These are phyloP conservation scores for Nyctibius grandis DNA, from an alignment of 2,797 vertebrate species.

Conservation along the genomic window DNA sequence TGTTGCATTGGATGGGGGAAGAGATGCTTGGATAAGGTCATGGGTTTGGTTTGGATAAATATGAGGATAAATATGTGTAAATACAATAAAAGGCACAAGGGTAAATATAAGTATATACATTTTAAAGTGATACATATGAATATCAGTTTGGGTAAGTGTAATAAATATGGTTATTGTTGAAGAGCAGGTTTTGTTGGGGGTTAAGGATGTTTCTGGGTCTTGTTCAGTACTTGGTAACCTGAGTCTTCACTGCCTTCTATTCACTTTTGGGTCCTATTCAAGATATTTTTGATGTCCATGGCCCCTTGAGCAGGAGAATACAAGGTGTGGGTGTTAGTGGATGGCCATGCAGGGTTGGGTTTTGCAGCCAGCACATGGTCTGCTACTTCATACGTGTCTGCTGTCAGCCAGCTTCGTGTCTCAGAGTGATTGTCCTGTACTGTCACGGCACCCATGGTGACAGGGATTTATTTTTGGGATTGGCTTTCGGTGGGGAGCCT, in stretches of 20 bases:
- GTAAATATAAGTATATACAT: too few species aligned
- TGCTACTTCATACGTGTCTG: neutral
- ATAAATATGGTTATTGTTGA: neutral
- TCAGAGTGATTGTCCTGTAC: neutral
- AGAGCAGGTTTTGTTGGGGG: neutral
- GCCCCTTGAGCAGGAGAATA: rapidly evolving
- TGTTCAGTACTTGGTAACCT: neutral
- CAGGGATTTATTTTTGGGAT: neutral
- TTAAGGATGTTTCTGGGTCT: neutral
- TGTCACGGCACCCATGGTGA: rapidly evolving
- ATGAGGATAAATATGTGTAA: neutral
- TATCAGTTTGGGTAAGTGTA: neutral
- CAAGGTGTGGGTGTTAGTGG: neutral
- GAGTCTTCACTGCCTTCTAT: neutral
- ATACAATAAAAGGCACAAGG: neutral
- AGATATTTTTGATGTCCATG: neutral
- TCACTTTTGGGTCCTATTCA: neutral
- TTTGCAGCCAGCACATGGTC: neutral
- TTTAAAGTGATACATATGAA: neutral
- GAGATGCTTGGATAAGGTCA: neutral
- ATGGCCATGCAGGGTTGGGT: neutral
- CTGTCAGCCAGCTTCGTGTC: neutral
- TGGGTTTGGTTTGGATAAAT: neutral
- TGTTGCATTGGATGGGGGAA: neutral
- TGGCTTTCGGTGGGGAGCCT: neutral